Evolutionary conservation across 2,113 vertebrate genomes (phyloP).

Genomic region (Motacilla alba): DNA sequence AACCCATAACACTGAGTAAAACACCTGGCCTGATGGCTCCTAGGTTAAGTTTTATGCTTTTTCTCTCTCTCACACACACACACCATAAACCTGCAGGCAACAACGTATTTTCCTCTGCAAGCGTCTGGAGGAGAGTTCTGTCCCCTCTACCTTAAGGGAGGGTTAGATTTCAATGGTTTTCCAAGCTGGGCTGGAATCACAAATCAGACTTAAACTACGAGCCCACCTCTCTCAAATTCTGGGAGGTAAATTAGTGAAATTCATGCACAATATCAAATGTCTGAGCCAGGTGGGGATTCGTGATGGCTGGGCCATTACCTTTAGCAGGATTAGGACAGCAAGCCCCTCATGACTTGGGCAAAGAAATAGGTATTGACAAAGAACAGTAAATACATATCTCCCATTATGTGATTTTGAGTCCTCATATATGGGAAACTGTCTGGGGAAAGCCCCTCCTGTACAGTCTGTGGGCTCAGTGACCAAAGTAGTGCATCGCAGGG

Average conservation of each 20-base stretch:
- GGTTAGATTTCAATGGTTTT: slow-evolving; percentile 27
- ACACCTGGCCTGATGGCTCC: neutral
- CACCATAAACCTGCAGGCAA: neutral
- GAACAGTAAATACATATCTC: neutral
- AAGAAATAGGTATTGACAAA: neutral
- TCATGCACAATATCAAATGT: neutral
- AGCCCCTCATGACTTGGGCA: neutral
- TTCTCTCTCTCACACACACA: neutral
- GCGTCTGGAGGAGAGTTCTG: neutral
- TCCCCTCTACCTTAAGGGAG: neutral
- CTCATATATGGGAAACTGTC: neutral
- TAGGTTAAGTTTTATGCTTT: neutral
- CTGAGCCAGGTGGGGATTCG: neutral
- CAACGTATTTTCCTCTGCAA: neutral
- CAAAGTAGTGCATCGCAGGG: neutral
- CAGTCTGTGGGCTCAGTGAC: neutral
- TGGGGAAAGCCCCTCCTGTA: neutral
- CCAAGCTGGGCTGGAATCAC: slow-evolving; percentile 7
- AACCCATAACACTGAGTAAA: neutral
- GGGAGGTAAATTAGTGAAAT: neutral
- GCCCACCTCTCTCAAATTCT: neutral
- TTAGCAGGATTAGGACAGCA: neutral
- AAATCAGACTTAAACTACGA: neutral
- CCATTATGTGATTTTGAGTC: neutral
- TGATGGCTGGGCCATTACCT: neutral